Evolutionary conservation across 2,888 invertebrate genomes (phyloP).

Genomic region (Hedychridium roseum): DNA sequence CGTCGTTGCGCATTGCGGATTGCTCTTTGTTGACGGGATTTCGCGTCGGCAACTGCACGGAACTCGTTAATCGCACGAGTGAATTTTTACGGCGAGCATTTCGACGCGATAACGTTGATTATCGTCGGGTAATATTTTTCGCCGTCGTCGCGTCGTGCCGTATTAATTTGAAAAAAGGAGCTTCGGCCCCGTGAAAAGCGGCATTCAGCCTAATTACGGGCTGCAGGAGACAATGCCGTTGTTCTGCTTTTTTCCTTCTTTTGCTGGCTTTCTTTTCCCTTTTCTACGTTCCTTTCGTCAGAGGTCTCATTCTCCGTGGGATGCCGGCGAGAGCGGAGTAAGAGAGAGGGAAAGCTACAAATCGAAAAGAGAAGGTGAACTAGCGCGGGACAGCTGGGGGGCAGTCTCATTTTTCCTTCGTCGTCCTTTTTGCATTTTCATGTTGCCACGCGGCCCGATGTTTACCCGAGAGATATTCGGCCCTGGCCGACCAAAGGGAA

Average conservation of each 20-base stretch:
- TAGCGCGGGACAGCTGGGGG: conserved; percentile 9
- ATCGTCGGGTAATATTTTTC: conserved; percentile 44
- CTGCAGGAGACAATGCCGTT: conserved; percentile 37
- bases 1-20: no score
- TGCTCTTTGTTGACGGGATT: no score
- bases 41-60: conserved; percentile 2
- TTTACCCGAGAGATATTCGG: no score
- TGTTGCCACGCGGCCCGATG: not conserved
- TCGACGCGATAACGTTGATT: conserved; percentile 47
- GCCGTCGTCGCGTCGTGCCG: conserved; percentile 33
- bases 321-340: no score
- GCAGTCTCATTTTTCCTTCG: conserved; percentile 24
- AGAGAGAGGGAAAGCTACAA: no score
- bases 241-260: conserved; percentile 9
- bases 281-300: conserved; percentile 8
- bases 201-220: conserved; percentile 47
- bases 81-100: conserved; percentile 33
- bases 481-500: no score
- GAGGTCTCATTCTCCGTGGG: conserved; percentile 15
- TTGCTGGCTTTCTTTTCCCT: conserved; percentile 4
- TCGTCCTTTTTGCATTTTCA: conserved; percentile 9
- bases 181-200: conserved; percentile 41
- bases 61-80: conserved; percentile 42
- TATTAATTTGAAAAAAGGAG: conserved; percentile 43
- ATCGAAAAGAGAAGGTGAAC: no score